phyloP scores from a whole-genome alignment of 2,888 invertebrate genomes.

The Lordiphosa andalusiaca region DNA sequence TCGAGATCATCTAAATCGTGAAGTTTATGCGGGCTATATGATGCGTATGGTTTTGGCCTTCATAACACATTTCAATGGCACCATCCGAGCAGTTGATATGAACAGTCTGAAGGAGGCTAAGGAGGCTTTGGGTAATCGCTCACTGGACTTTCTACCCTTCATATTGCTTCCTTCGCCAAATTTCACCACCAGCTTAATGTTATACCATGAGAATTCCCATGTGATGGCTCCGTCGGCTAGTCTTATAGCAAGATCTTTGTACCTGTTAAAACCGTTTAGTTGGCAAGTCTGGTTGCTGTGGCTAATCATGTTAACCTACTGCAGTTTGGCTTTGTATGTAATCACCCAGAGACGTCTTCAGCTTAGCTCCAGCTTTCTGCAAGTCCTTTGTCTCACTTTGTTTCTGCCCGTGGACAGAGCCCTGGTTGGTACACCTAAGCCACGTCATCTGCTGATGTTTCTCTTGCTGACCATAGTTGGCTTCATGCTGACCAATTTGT shows the following conservation, averaged over 20 bases:
- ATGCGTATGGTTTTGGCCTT: slow-evolving; percentile 47
- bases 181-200: slow-evolving; percentile 43
- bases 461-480: slow-evolving; percentile 42
- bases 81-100: slow-evolving; percentile 11
- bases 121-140: slow-evolving; percentile 29
- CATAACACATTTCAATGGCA: slow-evolving; percentile 58
- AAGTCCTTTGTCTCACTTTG: slow-evolving; percentile 31
- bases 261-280: slow-evolving; percentile 42
- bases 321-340: slow-evolving; percentile 40
- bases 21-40: slow-evolving; percentile 57
- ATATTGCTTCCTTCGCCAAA: slow-evolving; percentile 37
- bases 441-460: slow-evolving; percentile 35
- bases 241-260: slow-evolving; percentile 40
- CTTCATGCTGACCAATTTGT: slow-evolving; percentile 56
- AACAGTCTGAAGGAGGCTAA: slow-evolving; percentile 23
- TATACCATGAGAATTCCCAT: slow-evolving; percentile 42
- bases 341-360: slow-evolving; percentile 16
- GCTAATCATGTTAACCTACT: slow-evolving; percentile 37
- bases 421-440: slow-evolving; percentile 10
- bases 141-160: slow-evolving; percentile 51
- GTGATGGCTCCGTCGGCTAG: slow-evolving; percentile 51
- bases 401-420: slow-evolving; percentile 30
- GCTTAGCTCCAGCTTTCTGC: slow-evolving; percentile 38
- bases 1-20: slow-evolving; percentile 32
- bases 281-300: slow-evolving; percentile 31